Percentiles rank a stretch among this genome's conserved stretches.
phyloP scores from a whole-genome alignment of 2,797 vertebrate genomes.

The Hyperoplus lanceolatus region DNA sequence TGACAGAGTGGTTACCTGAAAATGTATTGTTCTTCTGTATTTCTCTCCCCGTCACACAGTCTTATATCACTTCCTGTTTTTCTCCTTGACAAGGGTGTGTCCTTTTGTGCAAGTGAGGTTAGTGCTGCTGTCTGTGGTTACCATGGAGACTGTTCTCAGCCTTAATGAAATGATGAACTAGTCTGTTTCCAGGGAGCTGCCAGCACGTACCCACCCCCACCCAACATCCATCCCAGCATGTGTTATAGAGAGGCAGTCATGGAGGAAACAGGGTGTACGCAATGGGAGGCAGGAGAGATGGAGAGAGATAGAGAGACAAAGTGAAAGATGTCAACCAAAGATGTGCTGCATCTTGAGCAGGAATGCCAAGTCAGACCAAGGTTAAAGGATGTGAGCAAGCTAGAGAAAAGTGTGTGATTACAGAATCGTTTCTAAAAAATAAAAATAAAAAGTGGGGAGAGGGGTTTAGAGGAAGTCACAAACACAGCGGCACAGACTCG shows the following conservation, averaged over 20 bases:
- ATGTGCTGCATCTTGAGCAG: conserved; percentile 41
- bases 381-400: conserved; percentile 16
- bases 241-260: conserved; percentile 46
- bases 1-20: background rate
- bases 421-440: conserved; percentile 30
- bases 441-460: background rate
- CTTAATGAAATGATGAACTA: conserved; percentile 75
- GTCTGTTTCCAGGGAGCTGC: conserved; percentile 79
- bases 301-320: conserved; percentile 39
- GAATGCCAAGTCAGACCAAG: conserved; percentile 41
- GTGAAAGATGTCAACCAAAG: conserved; percentile 24
- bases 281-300: conserved; percentile 40
- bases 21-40: background rate
- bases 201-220: conserved; percentile 70
- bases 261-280: conserved; percentile 56
- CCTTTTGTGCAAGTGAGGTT: conserved; percentile 73
- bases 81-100: conserved; percentile 76
- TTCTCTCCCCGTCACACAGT: background rate
- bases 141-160: conserved; percentile 78
- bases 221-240: conserved; percentile 65
- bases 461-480: conserved; percentile 49
- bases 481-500: conserved; percentile 42
- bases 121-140: conserved; percentile 71
- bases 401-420: conserved; percentile 33
- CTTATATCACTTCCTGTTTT: conserved; percentile 74